Evolutionary conservation across 2,113 vertebrate species (phyloP), one percentile per base, ranked within the genome.

Genomic region (Psilopsiagon aurifrons): DNA sequence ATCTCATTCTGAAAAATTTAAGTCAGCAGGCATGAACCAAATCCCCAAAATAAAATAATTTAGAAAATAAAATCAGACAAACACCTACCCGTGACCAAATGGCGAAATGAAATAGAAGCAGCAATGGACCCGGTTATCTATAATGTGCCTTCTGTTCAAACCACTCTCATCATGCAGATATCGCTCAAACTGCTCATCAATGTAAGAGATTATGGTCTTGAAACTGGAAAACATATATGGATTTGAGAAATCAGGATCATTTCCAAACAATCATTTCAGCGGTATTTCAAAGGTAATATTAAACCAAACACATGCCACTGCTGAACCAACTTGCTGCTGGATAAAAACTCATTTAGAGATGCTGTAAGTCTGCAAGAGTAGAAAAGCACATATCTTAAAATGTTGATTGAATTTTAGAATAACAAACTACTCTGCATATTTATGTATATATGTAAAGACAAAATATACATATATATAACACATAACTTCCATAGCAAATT

Each of bases 31-130:
- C 20, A 84, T 20, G 71, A 94, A 62, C 4, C 29, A 75, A 43
- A 2, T 13, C 25, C n/a, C 28, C 15, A 3, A 80, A 76, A 31
- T 9, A 64, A 80, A 90, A 55, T 1, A 0, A 63, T 25, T 54
- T 7, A 7, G n/a, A 71, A 75, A 73, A 28, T n/a, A 64, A 1
- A 77, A 43, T 9, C 10, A 55, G 33, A 78, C 31, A 46, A 82
- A 41, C 59, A 97, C 98, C 85, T 95, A 99, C 99, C 99, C 99
- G 3, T 99, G 99, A 22, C 99, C 99, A 43, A 99, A 99, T 1
- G 99, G 99, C 11, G 99, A 99, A 93, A 99, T 99, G 90, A 99
- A 99, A 95, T 99, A 99, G 97, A 99, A 99, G 97, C 99, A 99
- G 97, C 99, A 99, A 95, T 99, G 99, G 82, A 99, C 99, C 12